Evolutionary conservation across 2,113 vertebrate genomes (phyloP), one percentile per base, ranked within the genome.

Genomic region (Corythaixoides concolor): DNA sequence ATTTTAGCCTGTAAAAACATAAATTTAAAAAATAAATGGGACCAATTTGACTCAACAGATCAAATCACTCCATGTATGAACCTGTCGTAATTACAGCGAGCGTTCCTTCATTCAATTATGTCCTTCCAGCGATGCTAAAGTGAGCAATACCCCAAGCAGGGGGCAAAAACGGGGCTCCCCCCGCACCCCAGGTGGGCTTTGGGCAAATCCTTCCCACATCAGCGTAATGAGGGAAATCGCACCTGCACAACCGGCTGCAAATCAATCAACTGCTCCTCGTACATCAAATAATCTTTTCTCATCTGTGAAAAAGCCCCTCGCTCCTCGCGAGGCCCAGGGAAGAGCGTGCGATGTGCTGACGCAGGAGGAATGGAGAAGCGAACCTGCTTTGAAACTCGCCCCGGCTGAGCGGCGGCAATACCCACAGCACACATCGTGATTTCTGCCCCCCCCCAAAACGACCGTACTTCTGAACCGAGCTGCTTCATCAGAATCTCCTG

Each of bases 121-220:
- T 19, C 30, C 59, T 56, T 4, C 60, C 55, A 15, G 66, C 5
- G 4, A 27, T 2, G 32, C 64, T 13, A 9, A 19, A 12, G 19
- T 15, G 4, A 87, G 32, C 8, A 1, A 1, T 1, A 14, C 5
- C 8, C 24, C 45, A 12, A 53, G 35, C 41, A 22, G 47, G 47
- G 16, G 7, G 13, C 58, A 73, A 59, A 19, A n/a, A 1, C 0
- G 2, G n/a, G 43, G 33, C 0, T 23, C 21, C 22, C 37, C 45
- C 28, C 12, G 0, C 2, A 4, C 8, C 39, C 2, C 11, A 26
- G 60, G 21, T 5, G 15, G 15, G 43, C 32, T 67, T 23, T 14
- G 63, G 63, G 73, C 63, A 72, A 47, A 15, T 64, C 70, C 74
- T 70, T n/a, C 47, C 80, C 23, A 11, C 64, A 14, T 14, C 14